Evolutionary conservation across 2,888 invertebrate species (phyloP).

Genomic region (Plusia festucae): DNA sequence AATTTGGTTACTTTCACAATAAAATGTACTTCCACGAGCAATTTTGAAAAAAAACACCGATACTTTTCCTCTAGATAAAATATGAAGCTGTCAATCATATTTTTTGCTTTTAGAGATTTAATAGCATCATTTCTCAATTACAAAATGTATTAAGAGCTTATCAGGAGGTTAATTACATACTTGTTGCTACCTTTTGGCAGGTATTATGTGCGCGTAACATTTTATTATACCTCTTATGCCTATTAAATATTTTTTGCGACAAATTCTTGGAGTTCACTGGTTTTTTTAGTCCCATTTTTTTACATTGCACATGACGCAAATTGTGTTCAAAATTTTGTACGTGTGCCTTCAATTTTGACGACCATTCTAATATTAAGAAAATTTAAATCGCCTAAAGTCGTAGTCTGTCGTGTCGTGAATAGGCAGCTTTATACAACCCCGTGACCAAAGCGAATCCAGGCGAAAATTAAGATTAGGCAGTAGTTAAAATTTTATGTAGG

Average conservation of each 20-base stretch:
- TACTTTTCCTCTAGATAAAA: not conserved
- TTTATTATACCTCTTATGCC: slow-evolving; percentile 5
- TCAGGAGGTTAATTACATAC: slow-evolving; percentile 5
- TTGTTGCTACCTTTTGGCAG: slow-evolving; percentile 17
- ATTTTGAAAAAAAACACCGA: not conserved
- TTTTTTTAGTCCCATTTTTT: slow-evolving; percentile 10
- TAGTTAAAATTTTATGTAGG: slow-evolving; percentile 80
- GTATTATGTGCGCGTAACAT: slow-evolving; percentile 20
- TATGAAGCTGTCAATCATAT: slow-evolving; percentile 14
- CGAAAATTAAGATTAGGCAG: slow-evolving; percentile 84
- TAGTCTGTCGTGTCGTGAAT: slow-evolving; percentile 48
- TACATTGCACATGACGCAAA: not conserved
- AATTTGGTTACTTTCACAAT: no score
- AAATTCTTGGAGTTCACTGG: slow-evolving; percentile 36
- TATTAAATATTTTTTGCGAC: slow-evolving; percentile 16
- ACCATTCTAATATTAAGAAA: no score
- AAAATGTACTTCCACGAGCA: no score
- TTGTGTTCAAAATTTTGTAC: not conserved
- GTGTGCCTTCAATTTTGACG: not conserved
- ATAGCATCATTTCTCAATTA: slow-evolving; percentile 8
- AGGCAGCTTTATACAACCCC: slow-evolving; percentile 62
- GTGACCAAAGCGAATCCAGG: slow-evolving; percentile 77
- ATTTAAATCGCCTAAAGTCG: not conserved
- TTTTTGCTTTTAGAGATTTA: not conserved
- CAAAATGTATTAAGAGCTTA: slow-evolving; percentile 19